These are phyloP conservation scores for Cirrhinus mrigala DNA, from an alignment of 2,797 vertebrate genomes.

Conservation along the genomic window DNA sequence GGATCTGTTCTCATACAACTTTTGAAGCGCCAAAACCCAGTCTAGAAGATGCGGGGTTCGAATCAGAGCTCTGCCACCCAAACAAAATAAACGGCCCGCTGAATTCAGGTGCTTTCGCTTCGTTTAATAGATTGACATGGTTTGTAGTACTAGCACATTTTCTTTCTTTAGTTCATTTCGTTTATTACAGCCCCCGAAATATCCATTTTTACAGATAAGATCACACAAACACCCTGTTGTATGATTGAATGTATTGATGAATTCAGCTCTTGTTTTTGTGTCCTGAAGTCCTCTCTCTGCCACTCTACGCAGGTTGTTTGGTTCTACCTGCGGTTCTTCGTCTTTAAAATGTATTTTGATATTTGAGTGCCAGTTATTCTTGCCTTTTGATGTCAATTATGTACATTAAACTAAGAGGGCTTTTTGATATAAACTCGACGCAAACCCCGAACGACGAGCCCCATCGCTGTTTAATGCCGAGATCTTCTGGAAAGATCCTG, in stretches of 20 bases:
- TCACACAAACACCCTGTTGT: slow-evolving; percentile 30
- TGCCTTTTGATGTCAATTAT: slow-evolving; percentile 52
- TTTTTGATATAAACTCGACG: slow-evolving; percentile 47
- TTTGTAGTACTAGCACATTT: neutral
- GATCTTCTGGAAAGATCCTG: slow-evolving; percentile 53
- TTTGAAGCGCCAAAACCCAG: slow-evolving; percentile 75
- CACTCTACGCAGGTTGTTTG: neutral
- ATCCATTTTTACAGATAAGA: neutral
- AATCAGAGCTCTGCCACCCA: slow-evolving; percentile 35
- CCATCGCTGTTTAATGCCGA: neutral
- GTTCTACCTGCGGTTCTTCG: slow-evolving; percentile 13
- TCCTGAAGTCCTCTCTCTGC: neutral
- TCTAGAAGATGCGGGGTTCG: slow-evolving; percentile 70
- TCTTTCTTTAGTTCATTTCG: neutral
- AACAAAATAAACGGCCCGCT: slow-evolving; percentile 60
- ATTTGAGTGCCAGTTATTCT: slow-evolving; percentile 47
- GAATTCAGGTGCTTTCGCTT: neutral
- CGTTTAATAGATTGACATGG: neutral
- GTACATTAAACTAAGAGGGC: slow-evolving; percentile 44
- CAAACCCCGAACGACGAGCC: slow-evolving; percentile 21
- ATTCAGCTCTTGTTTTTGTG: slow-evolving; percentile 10
- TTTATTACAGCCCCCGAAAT: neutral
- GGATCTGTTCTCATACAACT: slow-evolving; percentile 78
- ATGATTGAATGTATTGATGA: slow-evolving; percentile 69
- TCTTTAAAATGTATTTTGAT: slow-evolving; percentile 47